Evolutionary conservation across 2,888 invertebrate species (phyloP), one percentile per base, ranked within the genome.

Genomic region (Hanleya hanleyi): DNA sequence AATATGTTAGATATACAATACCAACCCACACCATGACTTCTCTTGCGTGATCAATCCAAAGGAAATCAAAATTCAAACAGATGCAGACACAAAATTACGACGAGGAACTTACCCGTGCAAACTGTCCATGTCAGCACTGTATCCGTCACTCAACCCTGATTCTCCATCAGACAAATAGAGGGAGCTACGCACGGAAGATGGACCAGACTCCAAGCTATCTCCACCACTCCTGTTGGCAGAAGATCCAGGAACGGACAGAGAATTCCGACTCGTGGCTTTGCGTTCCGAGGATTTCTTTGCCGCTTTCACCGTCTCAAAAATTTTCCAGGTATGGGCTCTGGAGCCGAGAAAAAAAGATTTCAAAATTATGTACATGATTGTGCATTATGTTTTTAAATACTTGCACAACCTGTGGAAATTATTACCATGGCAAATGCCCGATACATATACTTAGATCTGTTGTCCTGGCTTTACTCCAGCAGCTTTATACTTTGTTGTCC

Each of bases 251-350:
- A 73, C 65, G 33, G 37, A 32, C 4, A 64, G 35, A 37, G 38
- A 64, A n/a, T 64, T 37, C 4, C 64, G 18, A 37, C 37, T 37
- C 12, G 64, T 64, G 1, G 64, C 64, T 36, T 29, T 22, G n/a
- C 57, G 51, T 61, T 65, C 66, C 26, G 68, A 71, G 12, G 80
- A 79, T 68, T 79, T 83, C 75, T 80, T 82, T 0, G 83, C 86
- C 35, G 84, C 86, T 68, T 81, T 82, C 1, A 97, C 97, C 0
- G 97, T 97, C 87, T 97, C 97, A 91, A 97, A 97, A 73, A 96
- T 95, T 90, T 95, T 95, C 89, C 95, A 95, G 91, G 95, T 96
- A 83, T 57, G 57, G 12, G 15, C 29, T 15, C 57, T 57, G 32
- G 4, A 26, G 3, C 2, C 22, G 29, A 15, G 26, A 26, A 29